These are phyloP conservation scores for Perithous albicinctus DNA, from an alignment of 2,888 invertebrate genomes.

Conservation along the genomic window DNA sequence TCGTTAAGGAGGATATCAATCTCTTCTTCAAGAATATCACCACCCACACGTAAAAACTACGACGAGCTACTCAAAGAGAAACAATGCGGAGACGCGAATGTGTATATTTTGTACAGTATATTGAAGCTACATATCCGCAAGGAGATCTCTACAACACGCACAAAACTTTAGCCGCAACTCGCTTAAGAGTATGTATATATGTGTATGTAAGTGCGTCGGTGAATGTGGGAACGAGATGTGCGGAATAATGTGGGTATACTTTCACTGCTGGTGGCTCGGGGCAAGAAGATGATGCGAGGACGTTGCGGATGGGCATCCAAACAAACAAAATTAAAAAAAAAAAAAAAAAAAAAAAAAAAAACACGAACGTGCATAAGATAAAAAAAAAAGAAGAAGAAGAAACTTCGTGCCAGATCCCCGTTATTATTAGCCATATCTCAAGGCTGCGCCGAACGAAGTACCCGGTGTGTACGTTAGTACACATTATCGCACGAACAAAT, in stretches of 20 bases:
- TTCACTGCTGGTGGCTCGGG: constrained; percentile 57
- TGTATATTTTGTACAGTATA: not conserved
- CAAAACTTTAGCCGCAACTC: constrained; percentile 2
- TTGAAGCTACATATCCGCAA: constrained; percentile 5
- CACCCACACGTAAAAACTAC: not conserved
- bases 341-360: constrained; percentile 26
- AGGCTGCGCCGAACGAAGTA: constrained; percentile 67
- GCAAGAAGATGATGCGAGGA: constrained; percentile 62
- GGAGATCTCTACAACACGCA: constrained; percentile 29
- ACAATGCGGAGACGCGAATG: constrained; percentile 19
- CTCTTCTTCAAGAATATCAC: not conserved
- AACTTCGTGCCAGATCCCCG: constrained; percentile 9
- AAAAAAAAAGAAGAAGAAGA: constrained; percentile 38
- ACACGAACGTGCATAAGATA: constrained; percentile 24
- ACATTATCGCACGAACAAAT: constrained; percentile 59
- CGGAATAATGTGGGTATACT: constrained; percentile 60
- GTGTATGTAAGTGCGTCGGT: constrained; percentile 1
- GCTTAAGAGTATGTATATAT: not conserved
- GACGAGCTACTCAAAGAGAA: not conserved
- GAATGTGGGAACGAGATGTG: constrained; percentile 57
- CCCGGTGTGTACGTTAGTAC: constrained; percentile 40
- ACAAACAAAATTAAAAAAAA: constrained; percentile 21
- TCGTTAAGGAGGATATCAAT: constrained; percentile 12
- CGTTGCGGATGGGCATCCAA: constrained; percentile 18
- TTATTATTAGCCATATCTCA: constrained; percentile 70